A percentile compares a stretch with the other conserved stretches of the same genome.
Evolutionary conservation across 1,140 invertebrate genomes (phyloP).

Genomic region (Heliothis subflexa): DNA sequence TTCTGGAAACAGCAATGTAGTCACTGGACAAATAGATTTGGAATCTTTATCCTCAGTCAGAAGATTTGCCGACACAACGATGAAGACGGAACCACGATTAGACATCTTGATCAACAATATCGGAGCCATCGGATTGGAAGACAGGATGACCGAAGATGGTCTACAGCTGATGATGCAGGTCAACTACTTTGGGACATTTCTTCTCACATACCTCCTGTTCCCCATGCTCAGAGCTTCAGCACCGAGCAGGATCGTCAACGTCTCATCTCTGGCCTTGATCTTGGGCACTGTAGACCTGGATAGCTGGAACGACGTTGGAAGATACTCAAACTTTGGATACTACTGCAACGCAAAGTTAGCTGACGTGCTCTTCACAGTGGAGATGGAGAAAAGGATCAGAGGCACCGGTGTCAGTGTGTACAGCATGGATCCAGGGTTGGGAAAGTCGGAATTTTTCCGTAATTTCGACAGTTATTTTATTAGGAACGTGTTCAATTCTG

Average conservation of each 20-base stretch:
- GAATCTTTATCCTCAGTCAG: conserved; percentile 66
- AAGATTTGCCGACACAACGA: conserved; percentile 67
- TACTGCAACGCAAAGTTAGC: conserved; percentile 93
- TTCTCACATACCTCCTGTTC: conserved; percentile 86
- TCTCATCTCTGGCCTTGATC: conserved; percentile 79
- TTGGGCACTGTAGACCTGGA: conserved; percentile 90
- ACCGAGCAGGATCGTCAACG: conserved; percentile 87
- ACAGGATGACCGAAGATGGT: conserved; percentile 82
- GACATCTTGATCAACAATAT: conserved; percentile 88
- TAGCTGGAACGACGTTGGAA: conserved; percentile 86
- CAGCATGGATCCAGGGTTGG: conserved; percentile 93
- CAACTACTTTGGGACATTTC: conserved; percentile 87
- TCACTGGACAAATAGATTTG: conserved; percentile 73
- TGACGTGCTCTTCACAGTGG: conserved; percentile 89
- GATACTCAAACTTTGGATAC: conserved; percentile 76
- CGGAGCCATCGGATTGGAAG: conserved; percentile 68
- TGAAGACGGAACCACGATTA: conserved; percentile 73
- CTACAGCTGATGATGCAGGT: conserved; percentile 86
- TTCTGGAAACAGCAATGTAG: conserved; percentile 84
- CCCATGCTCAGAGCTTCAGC: conserved; percentile 86
- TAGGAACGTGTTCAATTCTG: conserved; percentile 65
- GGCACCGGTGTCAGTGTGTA: conserved; percentile 89
- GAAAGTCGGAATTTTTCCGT: conserved; percentile 91
- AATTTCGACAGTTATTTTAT: conserved; percentile 86
- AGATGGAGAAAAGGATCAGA: conserved; percentile 87